Base-by-base conservation (phyloP, 2,888 invertebrate genomes). In the Notocelia uddmanniana region DNA sequence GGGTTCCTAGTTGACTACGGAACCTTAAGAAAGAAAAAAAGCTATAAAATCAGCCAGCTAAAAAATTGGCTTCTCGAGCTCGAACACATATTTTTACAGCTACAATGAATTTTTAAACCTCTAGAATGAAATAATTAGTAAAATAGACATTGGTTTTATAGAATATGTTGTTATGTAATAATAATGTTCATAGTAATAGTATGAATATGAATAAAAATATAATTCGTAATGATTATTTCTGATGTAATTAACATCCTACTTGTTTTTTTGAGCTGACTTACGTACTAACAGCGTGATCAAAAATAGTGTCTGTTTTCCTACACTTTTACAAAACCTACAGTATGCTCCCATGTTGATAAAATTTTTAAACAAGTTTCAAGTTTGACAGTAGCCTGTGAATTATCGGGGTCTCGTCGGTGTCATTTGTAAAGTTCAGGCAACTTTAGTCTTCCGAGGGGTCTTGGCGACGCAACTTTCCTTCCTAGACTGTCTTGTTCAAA, bases 371-470 rank as follows among this genome's bases (percentile, higher is more conserved):
- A 90, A 91, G 82, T 88, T 83, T 86, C 85, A 91, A 92, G 89
- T 92, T 91, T 88, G 88, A 89, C 91, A 91, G 91, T 91, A 90
- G 89, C 86, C 83, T 83, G 89, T 91, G 89, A 92, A 91, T 92
- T 92, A 92, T 91, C 87, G 87, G 86, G 85, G 91, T 90, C 92
- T 89, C 90, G 74, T 86, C 79, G 90, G 92, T 89, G 90, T 92
- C 92, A 91, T 92, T 92, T 91, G 90, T 86, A 87, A 91, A 91
- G 87, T 92, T 89, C 80, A 78, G 81, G 80, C 80, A 86, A 88
- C 85, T 88, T 85, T 79, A 82, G 83, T 82, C 80, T 85, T 81
- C 78, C 79, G 83, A 84, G 82, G 78, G 76, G 82, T 88, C 85
- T 89, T 88, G 84, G 77, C 74, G 69, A 73, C 75, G 68, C 73